Evolutionary conservation across 2,797 vertebrate species (phyloP), one percentile per base, ranked within the genome.

Genomic region (Perodicticus potto): DNA sequence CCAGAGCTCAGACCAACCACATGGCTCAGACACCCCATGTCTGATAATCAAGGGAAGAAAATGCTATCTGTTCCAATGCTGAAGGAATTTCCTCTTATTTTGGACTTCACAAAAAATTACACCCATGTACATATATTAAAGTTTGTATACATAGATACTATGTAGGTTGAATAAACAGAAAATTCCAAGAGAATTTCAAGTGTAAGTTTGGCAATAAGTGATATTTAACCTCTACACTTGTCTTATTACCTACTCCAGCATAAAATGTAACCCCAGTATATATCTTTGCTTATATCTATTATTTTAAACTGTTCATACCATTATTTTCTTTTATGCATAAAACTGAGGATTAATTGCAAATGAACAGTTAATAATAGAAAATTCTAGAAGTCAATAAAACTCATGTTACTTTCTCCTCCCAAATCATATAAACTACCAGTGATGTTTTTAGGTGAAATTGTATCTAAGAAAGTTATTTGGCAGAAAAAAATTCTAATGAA

Each of bases 21-120:
- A 53, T 16, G 12, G 45, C 45, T 49, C 45, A 49, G 45, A 49
- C 45, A 49, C 45, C 45, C 2, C 45, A 49, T 14, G 49, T 77
- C 78, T 91, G 43, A 59, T 85, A 23, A 17, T 91, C 61, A 86
- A 86, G 72, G 14, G 13, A 61, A 93, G 37, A 83, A 91, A 91
- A 61, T 53, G 12, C 23, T 65, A 59, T 61, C 78, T 91, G 14
- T 22, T 87, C 40, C 84, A 91, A 37, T 1, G 0, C 45, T 43
- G 49, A 12, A 83, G 37, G 29, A 37, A 77, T 78, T 74, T 34
- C 63, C 86, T 19, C 55, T 43, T 89, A 10, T 65, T n/a, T 40
- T 77, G 20, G 29, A 37, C 27, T 80, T 70, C 80, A 65, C 84
- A 43, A 73, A 43, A 19, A 22, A 22, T 19, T 22, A 57, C 55